Base-by-base conservation (phyloP, 92 coral and sea anemone genomes). In the Phenganax subtilis region DNA sequence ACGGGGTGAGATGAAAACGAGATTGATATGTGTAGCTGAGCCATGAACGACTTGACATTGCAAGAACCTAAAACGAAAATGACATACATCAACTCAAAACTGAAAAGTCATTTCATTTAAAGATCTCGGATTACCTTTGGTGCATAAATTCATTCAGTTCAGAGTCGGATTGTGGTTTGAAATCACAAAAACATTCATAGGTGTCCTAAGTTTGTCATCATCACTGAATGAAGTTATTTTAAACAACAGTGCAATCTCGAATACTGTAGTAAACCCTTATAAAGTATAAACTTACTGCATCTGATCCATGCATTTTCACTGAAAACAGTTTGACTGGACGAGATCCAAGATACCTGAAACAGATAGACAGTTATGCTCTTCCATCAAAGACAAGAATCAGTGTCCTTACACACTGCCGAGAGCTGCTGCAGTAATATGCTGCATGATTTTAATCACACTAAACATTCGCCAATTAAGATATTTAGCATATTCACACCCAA, bases 11-110 rank as follows among this genome's bases (percentile, higher is more conserved):
- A 74, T 96, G 99, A 30, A 96, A 88, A 56, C 99, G 93, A 47
- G 97, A 93, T 81, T 96, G 99, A 29, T 96, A 88, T 1, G 99
- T 88, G 83, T 96, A 96, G 74, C 99, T 96, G 57, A 96, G 79
- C 99, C 99, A 96, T 6, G 99, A 90, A 44, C 99, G 97, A 80
- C 97, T 96, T 69, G 99, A 96, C 99, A 96, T 92, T 12, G 99
- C 99, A 2, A 96, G 96, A 17, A 96, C 99, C 99, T 96, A 84
- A 10, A 76, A 55, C 10, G 69, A 28, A 55, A 75, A 12, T 37
- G 31, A 75, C 10, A 37, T 37, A 5, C 47, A 37, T 37, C 47
- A 37, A 2, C 47, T 37, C 47, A 51, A 30, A 4, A 69, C 0
- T 17, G 55, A 3, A 8, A 69, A 9, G 3, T 9, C 11, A 69